These are phyloP conservation scores for Hirtodrosophila duncani DNA, from an alignment of 2,888 invertebrate genomes.

Conservation along the genomic window DNA sequence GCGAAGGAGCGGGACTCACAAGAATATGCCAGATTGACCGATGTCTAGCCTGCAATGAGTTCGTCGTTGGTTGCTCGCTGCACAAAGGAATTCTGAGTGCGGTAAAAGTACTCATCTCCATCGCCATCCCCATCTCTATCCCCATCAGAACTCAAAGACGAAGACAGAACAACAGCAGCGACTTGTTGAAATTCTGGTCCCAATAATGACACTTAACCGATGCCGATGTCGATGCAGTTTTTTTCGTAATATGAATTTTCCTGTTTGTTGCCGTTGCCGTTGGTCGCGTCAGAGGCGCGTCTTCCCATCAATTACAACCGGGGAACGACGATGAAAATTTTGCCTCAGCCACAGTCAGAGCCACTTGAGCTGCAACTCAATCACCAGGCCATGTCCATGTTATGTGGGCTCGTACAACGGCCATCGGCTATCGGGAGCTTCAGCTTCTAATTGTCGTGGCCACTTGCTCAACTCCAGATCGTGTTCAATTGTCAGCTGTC, in stretches of 20 bases:
- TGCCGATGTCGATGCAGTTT: no score
- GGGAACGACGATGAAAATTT: no score
- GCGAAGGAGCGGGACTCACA: conserved; percentile 20
- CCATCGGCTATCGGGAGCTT: conserved; percentile 50
- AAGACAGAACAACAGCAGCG: conserved; percentile 45
- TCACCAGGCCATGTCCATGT: no score
- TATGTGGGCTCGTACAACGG: no score
- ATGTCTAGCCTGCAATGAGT: conserved; percentile 45
- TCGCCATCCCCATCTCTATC: conserved; percentile 13
- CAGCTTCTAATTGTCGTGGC: conserved; percentile 55
- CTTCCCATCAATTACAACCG: conserved; percentile 56
- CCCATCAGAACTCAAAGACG: conserved; percentile 35
- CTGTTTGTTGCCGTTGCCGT: conserved; percentile 48
- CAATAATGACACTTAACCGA: conserved; percentile 71
- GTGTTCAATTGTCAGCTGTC: conserved; percentile 8
- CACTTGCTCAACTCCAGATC: conserved; percentile 18
- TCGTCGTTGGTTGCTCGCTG: conserved; percentile 22
- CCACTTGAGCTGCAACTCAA: conserved; percentile 68
- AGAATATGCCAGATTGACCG: conserved; percentile 49
- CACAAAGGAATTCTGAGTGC: conserved; percentile 58
- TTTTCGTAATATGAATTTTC: conserved; percentile 70
- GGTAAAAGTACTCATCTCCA: conserved; percentile 66
- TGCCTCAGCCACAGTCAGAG: no score
- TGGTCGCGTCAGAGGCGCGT: conserved; percentile 39
- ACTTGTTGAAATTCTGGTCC: conserved; percentile 69